Conservation (phyloP, 1,140 invertebrate species). For the Homalodisca vitripennis region DNA sequence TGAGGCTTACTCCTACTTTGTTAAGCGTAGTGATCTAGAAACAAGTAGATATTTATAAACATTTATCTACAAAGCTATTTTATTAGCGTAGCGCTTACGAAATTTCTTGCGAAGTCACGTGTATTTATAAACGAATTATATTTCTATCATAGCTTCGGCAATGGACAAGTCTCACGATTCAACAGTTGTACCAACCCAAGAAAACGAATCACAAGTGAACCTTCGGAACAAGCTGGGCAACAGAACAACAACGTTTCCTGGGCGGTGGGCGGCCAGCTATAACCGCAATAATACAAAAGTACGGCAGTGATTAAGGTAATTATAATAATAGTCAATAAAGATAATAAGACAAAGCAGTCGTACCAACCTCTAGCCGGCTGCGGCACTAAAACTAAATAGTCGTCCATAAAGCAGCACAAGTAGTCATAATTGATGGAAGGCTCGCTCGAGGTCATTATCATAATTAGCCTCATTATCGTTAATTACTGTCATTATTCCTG, state of each 20-base stretch:
- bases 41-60: too few relatives aligned
- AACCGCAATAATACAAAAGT: slow-evolving; percentile 4
- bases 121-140: too few relatives aligned
- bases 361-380: slow-evolving; percentile 5
- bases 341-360: slow-evolving; percentile 26
- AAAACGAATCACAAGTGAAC: too few relatives aligned
- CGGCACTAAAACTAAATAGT: slow-evolving; percentile 23
- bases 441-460: slow-evolving; percentile 36
- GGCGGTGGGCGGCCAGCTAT: background rate
- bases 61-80: too few relatives aligned
- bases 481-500: slow-evolving; percentile 41
- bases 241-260: slow-evolving; percentile 21
- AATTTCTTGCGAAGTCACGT: too few relatives aligned
- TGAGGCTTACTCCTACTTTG: too few relatives aligned
- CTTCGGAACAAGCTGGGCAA: background rate
- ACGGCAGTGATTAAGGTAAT: slow-evolving; percentile 23
- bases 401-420: slow-evolving; percentile 13
- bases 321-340: slow-evolving; percentile 27
- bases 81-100: too few relatives aligned
- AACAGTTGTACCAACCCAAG: too few relatives aligned
- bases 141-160: too few relatives aligned
- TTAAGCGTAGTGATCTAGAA: too few relatives aligned
- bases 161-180: too few relatives aligned
- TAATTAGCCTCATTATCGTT: slow-evolving; percentile 42
- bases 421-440: slow-evolving; percentile 33